phyloP scores from a whole-genome alignment of 2,113 vertebrate species.

The Vulpes lagopus region DNA sequence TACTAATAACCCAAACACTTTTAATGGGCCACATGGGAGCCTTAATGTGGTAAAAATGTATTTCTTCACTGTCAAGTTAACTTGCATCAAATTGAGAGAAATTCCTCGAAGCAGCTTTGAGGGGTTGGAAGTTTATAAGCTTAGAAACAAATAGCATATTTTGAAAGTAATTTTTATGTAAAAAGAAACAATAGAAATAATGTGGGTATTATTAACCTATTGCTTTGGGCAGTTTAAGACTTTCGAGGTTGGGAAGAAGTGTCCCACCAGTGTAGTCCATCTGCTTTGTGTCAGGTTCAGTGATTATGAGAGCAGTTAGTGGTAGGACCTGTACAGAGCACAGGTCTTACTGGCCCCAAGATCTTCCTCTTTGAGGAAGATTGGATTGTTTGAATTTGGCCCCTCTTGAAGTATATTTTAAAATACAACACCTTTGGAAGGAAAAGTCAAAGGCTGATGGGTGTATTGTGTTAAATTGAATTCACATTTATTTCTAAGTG shows the following conservation, averaged over 20 bases:
- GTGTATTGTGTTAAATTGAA: slow-evolving; percentile 52
- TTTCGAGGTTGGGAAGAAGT: neutral
- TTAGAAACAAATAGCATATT: slow-evolving; percentile 59
- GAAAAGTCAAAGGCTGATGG: neutral
- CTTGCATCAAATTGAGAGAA: slow-evolving; percentile 74
- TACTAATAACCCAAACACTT: slow-evolving; percentile 76
- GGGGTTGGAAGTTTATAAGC: slow-evolving; percentile 64
- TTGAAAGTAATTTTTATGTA: slow-evolving; percentile 44
- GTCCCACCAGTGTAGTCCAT: neutral
- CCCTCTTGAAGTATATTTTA: slow-evolving; percentile 47
- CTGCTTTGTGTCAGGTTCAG: slow-evolving; percentile 28
- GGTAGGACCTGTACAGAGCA: neutral
- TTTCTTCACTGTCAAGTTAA: slow-evolving; percentile 77
- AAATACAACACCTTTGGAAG: slow-evolving; percentile 14
- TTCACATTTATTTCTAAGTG: slow-evolving; percentile 60
- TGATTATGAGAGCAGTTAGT: neutral
- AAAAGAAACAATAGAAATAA: slow-evolving; percentile 58
- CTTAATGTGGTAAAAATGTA: slow-evolving; percentile 79
- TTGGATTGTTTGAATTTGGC: slow-evolving; percentile 59
- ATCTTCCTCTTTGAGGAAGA: slow-evolving; percentile 56
- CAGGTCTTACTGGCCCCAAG: neutral
- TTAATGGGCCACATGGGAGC: slow-evolving; percentile 79
- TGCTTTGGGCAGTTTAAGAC: slow-evolving; percentile 12
- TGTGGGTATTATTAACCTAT: neutral
- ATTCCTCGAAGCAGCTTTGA: slow-evolving; percentile 70